A percentile compares a stretch with the other conserved stretches of the same genome.
Evolutionary conservation across 53 echinoderm and acorn worm species (phyloP).

Genomic region (Echinometra lucunter): DNA sequence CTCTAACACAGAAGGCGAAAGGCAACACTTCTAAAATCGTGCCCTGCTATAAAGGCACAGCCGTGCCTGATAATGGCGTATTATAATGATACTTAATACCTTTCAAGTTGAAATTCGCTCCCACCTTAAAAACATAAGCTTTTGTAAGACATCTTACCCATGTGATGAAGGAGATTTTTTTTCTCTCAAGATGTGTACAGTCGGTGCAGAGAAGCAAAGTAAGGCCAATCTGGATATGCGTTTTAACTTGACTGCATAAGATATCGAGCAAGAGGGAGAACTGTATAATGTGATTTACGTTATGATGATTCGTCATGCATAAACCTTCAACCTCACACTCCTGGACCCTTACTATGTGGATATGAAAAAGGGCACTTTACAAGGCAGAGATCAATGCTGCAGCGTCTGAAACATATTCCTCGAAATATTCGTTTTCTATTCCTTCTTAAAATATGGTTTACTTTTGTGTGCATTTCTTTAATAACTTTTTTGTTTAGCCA

Average conservation of each 20-base stretch:
- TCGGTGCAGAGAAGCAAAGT: neutral
- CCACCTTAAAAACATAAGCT: neutral
- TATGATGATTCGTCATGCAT: neutral
- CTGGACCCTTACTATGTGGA: neutral
- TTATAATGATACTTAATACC: neutral
- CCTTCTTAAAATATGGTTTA: neutral
- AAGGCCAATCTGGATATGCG: constrained; percentile 1
- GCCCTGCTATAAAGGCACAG: neutral
- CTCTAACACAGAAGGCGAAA: neutral
- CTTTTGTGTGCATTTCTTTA: neutral
- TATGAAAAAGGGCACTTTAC: neutral
- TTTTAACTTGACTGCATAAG: neutral
- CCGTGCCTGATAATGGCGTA: neutral
- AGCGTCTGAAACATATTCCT: neutral
- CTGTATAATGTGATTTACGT: constrained; percentile 33
- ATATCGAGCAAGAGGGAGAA: neutral
- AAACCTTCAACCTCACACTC: neutral
- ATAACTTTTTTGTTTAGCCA: neutral
- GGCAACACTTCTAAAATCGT: neutral
- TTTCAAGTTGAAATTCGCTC: neutral
- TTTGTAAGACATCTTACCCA: neutral
- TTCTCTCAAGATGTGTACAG: neutral
- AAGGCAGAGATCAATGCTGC: neutral
- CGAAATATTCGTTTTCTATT: no score
- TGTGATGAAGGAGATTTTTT: no score